A percentile compares a stretch with the other conserved stretches of the same genome.
Evolutionary conservation across 30 jellyfish, hydroid and myxozoan genomes (phyloP).

Genomic region (Aurelia aurita complex sp. Pacific): DNA sequence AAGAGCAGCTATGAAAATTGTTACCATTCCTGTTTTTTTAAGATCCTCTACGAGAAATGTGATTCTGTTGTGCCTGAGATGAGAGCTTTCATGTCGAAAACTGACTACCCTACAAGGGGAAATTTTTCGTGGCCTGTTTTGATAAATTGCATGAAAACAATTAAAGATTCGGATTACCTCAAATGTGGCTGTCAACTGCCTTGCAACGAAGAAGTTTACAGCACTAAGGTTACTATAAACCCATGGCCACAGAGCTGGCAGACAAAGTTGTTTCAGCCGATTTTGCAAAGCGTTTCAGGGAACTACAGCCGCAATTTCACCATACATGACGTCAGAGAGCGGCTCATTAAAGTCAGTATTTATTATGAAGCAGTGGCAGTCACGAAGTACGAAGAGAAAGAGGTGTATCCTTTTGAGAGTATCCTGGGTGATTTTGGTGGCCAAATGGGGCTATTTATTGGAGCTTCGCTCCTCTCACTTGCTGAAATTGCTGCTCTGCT

Average conservation of each 20-base stretch:
- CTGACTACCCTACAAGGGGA: neutral
- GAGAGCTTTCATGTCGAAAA: constrained; percentile 1
- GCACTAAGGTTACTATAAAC: neutral
- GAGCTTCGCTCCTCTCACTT: constrained; percentile 8
- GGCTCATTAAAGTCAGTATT: constrained; percentile 17
- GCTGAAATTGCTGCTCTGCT: neutral
- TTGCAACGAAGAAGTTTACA: constrained; percentile 27
- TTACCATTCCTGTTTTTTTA: neutral
- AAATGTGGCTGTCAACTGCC: constrained; percentile 16
- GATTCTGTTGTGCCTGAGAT: neutral
- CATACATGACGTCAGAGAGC: constrained; percentile 6
- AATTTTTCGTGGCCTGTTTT: neutral
- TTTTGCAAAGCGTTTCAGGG: constrained; percentile 10
- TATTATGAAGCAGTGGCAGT: constrained; percentile 6
- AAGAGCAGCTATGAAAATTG: constrained; percentile 6
- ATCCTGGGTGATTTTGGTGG: constrained; percentile 17
- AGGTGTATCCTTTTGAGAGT: neutral
- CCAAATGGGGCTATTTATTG: constrained; percentile 17
- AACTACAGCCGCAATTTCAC: constrained; percentile 1
- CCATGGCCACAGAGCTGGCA: constrained; percentile 52
- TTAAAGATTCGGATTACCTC: neutral
- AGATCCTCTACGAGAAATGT: neutral
- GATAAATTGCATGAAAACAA: neutral
- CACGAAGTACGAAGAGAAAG: neutral
- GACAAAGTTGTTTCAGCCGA: neutral